Base-by-base conservation (phyloP, 2,888 invertebrate species). In the Trilocha varians region DNA sequence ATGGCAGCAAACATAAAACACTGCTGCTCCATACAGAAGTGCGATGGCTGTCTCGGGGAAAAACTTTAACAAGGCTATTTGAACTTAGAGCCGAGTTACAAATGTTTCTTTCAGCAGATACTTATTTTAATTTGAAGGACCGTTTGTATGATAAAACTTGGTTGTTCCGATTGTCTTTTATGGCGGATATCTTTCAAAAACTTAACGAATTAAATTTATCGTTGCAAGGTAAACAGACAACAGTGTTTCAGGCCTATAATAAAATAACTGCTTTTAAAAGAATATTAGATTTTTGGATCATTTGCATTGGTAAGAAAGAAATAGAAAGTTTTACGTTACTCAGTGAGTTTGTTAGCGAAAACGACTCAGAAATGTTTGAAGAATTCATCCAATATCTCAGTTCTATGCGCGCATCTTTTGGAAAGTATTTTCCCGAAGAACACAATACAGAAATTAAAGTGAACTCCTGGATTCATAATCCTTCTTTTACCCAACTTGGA, bases 361-460 rank as follows among this genome's bases (percentile, higher is more conserved):
- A n/a, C n/a, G n/a, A n/a, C n/a, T n/a, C n/a, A n/a, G n/a, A 53
- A 52, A 43, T 57, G 35, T 56, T 55, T 51, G 49, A 57, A 59
- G 49, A 56, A 50, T 55, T 55, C 48, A 50, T 53, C 48, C 52
- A 54, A 54, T 53, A 50, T 53, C 50, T 54, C 49, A 52, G 3
- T 53, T 46, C 49, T 42, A 46, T 55, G 48, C 55, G 55, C 50
- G 52, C 51, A 55, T 57, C 51, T 53, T 57, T 58, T 54, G 47
- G 53, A 54, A 54, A n/a, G n/a, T n/a, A n/a, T n/a, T n/a, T n/a
- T n/a, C n/a, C n/a, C n/a, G n/a, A n/a, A n/a, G n/a, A n/a, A n/a
- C n/a, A n/a, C n/a, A n/a, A n/a, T n/a, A n/a, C n/a, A n/a, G n/a
- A n/a, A n/a, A n/a, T n/a, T n/a, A n/a, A n/a, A n/a, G n/a, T n/a